These are phyloP conservation scores for Esox lucius DNA, from an alignment of 2,797 vertebrate genomes.

Conservation along the genomic window DNA sequence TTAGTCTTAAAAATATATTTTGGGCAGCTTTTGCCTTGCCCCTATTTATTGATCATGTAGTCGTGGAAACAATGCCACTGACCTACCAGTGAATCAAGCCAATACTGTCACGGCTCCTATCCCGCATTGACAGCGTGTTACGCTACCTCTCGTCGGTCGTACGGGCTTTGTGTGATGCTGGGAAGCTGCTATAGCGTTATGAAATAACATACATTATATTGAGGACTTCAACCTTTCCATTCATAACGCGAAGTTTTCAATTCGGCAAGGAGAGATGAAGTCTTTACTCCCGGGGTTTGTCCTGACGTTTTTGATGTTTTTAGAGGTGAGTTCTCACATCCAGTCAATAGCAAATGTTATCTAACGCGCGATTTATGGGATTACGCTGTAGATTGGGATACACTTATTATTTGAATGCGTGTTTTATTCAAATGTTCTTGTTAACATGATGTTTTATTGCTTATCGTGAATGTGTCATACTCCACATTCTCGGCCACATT, in stretches of 20 bases:
- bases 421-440: neutral
- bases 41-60: slow-evolving; percentile 4
- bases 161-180: slow-evolving; percentile 8
- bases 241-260: slow-evolving; percentile 17
- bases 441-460: neutral
- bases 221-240: slow-evolving; percentile 12
- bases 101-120: slow-evolving; percentile 14
- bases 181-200: slow-evolving; percentile 20
- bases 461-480: neutral
- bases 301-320: slow-evolving; percentile 40
- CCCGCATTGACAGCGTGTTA: slow-evolving; percentile 35
- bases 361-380: neutral
- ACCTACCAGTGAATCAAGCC: slow-evolving; percentile 17
- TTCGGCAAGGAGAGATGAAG: slow-evolving; percentile 31
- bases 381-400: neutral
- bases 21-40: neutral
- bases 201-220: slow-evolving; percentile 36
- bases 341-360: neutral
- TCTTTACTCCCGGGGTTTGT: slow-evolving; percentile 32
- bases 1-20: neutral
- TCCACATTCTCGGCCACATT: neutral
- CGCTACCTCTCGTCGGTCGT: slow-evolving; percentile 5
- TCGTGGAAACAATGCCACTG: neutral
- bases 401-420: neutral
- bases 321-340: slow-evolving; percentile 40